These are phyloP conservation scores for Oreortyx pictus DNA, from an alignment of 2,797 vertebrate species.

Conservation along the genomic window DNA sequence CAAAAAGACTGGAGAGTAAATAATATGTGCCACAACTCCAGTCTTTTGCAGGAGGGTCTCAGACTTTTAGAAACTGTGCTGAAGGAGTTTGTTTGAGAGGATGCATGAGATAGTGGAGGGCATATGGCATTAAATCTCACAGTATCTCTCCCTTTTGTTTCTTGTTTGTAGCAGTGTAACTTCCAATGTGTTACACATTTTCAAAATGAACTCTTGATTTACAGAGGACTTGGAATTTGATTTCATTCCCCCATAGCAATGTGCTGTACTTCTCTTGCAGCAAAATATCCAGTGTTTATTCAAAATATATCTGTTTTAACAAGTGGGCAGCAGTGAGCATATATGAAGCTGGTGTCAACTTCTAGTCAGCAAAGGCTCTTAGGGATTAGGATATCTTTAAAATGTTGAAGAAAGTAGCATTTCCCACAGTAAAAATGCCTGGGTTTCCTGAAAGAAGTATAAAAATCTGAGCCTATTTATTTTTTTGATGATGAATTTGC, in stretches of 20 bases:
- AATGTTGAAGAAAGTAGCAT: background rate
- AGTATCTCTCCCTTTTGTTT: background rate
- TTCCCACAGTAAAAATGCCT: background rate
- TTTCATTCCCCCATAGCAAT: background rate
- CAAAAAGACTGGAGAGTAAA: background rate
- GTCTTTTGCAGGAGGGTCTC: background rate
- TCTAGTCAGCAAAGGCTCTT: conserved; percentile 70
- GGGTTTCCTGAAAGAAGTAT: background rate
- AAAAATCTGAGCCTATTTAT: background rate
- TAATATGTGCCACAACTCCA: background rate
- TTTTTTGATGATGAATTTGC: background rate
- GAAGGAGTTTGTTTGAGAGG: conserved; percentile 11
- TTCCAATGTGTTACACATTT: background rate
- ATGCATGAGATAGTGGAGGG: background rate
- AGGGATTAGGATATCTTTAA: background rate
- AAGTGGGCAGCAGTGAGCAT: conserved; percentile 78
- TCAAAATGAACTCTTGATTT: background rate
- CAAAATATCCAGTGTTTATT: background rate
- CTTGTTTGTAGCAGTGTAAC: background rate
- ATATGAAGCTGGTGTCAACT: background rate
- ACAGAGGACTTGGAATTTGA: background rate
- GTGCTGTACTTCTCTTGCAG: background rate
- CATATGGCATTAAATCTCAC: conserved; percentile 1
- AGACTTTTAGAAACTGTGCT: background rate
- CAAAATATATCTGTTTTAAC: conserved; percentile 73